Conservation (phyloP, 1,140 invertebrate species). For the Bombyx mandarina region DNA sequence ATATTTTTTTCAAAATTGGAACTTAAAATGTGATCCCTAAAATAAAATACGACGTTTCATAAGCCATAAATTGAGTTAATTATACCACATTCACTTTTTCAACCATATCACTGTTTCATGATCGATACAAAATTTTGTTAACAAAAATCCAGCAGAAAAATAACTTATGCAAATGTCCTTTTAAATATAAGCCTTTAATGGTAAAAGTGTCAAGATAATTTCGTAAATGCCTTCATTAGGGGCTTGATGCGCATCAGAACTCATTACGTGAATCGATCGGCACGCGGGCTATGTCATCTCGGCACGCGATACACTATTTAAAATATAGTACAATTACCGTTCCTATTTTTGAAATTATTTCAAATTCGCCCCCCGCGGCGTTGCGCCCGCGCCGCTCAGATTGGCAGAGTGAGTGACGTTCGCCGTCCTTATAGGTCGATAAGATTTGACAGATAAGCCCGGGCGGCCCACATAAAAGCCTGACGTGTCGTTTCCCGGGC, state of each 20-base stretch:
- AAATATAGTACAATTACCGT: constrained; percentile 37
- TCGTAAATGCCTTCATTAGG: constrained; percentile 48
- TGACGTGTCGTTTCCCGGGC: constrained; percentile 39
- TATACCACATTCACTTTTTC: too few relatives aligned
- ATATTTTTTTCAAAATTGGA: too few relatives aligned
- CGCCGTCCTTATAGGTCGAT: constrained; percentile 62
- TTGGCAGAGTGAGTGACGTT: constrained; percentile 65
- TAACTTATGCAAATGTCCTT: too few relatives aligned
- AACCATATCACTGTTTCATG: too few relatives aligned
- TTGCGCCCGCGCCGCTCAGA: constrained; percentile 37
- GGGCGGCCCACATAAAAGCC: constrained; percentile 52
- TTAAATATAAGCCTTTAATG: not conserved
- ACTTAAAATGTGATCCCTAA: too few relatives aligned
- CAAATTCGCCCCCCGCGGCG: constrained; percentile 52
- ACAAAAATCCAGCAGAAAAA: too few relatives aligned
- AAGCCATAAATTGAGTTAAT: too few relatives aligned
- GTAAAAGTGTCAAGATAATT: constrained; percentile 4
- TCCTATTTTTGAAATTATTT: constrained; percentile 20
- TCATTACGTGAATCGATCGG: constrained; percentile 37
- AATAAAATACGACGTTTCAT: too few relatives aligned
- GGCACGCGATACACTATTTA: constrained; percentile 49
- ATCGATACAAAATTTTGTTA: too few relatives aligned
- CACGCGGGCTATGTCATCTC: constrained; percentile 35
- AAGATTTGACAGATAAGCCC: constrained; percentile 61
- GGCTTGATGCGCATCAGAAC: constrained; percentile 10